A percentile compares a stretch with the other conserved stretches of the same genome.
Conservation (phyloP, 2,113 vertebrate species). For the Petrocephalus microphthalmus region DNA sequence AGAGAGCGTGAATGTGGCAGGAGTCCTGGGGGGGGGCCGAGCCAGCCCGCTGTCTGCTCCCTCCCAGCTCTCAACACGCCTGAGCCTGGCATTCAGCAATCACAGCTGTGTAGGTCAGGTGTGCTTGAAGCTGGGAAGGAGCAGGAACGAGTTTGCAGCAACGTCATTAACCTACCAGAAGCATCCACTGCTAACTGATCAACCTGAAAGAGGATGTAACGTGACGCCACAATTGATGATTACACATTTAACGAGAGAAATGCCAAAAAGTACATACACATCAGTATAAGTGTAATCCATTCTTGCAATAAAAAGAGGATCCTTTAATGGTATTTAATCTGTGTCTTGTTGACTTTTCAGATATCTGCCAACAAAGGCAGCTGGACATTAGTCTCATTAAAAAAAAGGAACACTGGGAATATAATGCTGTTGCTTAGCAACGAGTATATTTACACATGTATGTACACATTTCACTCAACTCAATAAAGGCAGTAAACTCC, state of each 20-base stretch:
- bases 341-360: neutral
- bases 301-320: neutral
- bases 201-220: neutral
- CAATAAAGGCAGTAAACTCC: constrained; percentile 1
- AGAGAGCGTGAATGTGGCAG: neutral
- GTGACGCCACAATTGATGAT: neutral
- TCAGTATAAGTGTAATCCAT: neutral
- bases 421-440: neutral
- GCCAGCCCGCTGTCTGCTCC: neutral
- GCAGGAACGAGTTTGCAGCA: neutral
- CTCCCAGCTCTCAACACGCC: neutral
- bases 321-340: neutral
- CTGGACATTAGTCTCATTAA: neutral
- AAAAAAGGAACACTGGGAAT: neutral
- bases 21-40: neutral
- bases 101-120: neutral
- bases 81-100: neutral
- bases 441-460: neutral
- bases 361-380: neutral
- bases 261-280: neutral
- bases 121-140: neutral
- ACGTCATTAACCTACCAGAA: neutral
- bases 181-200: neutral
- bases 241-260: neutral
- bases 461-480: neutral